A percentile compares a stretch with the other conserved stretches of the same genome.
Evolutionary conservation across 1,140 invertebrate genomes (phyloP).

Genomic region (Mactra quadrangularis): DNA sequence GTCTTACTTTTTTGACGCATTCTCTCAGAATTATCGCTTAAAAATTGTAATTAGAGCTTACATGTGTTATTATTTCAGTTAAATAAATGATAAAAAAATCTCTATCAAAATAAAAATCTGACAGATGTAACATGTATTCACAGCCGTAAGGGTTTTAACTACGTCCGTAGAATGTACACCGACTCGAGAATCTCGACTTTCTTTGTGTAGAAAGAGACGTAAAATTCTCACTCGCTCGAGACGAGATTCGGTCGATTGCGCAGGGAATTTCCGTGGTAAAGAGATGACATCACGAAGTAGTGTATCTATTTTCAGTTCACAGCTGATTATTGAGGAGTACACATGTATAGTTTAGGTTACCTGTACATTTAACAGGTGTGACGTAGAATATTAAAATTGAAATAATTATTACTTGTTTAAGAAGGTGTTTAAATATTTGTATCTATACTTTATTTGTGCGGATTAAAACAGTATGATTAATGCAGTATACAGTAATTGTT

Average conservation of each 20-base stretch:
- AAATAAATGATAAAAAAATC: too few species aligned
- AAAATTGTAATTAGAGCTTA: too few species aligned
- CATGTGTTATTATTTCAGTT: too few species aligned
- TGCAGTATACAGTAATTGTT: too few species aligned
- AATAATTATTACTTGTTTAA: conserved; percentile 14
- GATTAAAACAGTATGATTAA: too few species aligned
- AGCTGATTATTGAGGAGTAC: conserved; percentile 52
- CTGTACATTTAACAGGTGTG: conserved; percentile 48
- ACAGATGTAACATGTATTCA: too few species aligned
- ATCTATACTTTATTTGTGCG: too few species aligned
- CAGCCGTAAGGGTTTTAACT: too few species aligned
- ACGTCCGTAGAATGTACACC: too few species aligned
- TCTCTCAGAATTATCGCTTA: too few species aligned
- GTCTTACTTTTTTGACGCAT: too few species aligned
- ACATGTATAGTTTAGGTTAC: conserved; percentile 37
- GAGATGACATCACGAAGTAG: conserved; percentile 43
- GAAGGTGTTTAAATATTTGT: conserved; percentile 23
- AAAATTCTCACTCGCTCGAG: conserved; percentile 25
- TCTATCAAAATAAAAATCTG: too few species aligned
- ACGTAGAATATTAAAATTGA: conserved; percentile 16
- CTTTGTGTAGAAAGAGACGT: conserved; percentile 20
- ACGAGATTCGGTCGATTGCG: conserved; percentile 24
- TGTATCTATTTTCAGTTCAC: conserved; percentile 37
- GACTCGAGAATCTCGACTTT: background rate
- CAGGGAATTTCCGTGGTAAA: conserved; percentile 29